Percentiles rank a stretch among this genome's conserved stretches.
Conservation (phyloP, 2,797 vertebrate genomes). For the Saxicola maurus region DNA sequence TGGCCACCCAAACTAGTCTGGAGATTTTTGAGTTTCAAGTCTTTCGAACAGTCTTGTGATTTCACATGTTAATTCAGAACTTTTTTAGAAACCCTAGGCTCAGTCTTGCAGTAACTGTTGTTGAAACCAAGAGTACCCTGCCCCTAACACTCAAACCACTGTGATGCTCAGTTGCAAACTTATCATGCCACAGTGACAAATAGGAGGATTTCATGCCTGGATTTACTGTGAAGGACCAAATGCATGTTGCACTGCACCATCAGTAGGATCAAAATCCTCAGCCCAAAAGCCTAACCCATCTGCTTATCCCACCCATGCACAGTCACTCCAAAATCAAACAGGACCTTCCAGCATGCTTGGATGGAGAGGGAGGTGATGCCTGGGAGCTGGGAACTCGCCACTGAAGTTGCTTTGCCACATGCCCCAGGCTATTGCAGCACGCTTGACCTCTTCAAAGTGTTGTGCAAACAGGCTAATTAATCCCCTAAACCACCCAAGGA, state of each 20-base stretch:
- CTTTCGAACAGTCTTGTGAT: background rate
- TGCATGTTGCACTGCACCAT: background rate
- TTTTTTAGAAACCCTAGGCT: background rate
- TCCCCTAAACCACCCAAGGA: constrained; percentile 39
- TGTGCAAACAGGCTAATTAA: constrained; percentile 20
- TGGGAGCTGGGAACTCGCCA: background rate
- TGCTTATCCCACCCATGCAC: background rate
- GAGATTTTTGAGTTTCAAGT: background rate
- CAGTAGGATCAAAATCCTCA: background rate
- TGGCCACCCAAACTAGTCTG: background rate
- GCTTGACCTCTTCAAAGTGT: constrained; percentile 10
- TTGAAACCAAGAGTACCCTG: background rate
- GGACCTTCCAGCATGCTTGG: accelerated
- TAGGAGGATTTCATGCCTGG: background rate
- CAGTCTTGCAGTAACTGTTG: background rate
- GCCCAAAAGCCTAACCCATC: accelerated
- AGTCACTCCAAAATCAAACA: background rate
- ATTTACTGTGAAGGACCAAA: background rate
- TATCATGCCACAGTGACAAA: background rate
- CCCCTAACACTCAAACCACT: background rate
- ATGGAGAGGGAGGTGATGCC: background rate
- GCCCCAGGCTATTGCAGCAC: background rate
- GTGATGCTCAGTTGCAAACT: background rate
- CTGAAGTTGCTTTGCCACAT: background rate
- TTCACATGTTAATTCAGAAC: background rate